Percentiles rank a stretch among this genome's conserved stretches.
These are phyloP conservation scores for Crotalus tigris DNA, from an alignment of 2,113 vertebrate species.

Conservation along the genomic window DNA sequence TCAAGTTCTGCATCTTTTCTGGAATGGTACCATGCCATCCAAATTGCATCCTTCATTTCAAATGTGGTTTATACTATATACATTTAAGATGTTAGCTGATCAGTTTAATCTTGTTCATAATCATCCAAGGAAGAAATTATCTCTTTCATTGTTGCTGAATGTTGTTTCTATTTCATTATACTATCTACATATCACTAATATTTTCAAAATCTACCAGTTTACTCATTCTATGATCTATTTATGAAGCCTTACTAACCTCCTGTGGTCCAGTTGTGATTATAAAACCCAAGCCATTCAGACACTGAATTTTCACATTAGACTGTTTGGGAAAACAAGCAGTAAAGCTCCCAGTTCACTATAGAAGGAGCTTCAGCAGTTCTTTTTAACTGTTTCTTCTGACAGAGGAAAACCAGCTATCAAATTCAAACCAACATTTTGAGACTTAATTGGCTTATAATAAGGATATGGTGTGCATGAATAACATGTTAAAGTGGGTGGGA, in stretches of 20 bases:
- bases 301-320: neutral
- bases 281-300: neutral
- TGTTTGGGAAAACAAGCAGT: neutral
- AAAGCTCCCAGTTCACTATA: neutral
- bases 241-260: neutral
- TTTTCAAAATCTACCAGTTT: neutral
- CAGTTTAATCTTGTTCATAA: neutral
- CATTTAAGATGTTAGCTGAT: neutral
- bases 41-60: neutral
- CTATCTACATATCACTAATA: neutral
- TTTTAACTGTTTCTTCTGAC: neutral
- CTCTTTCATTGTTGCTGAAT: neutral
- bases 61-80: neutral
- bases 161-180: neutral
- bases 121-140: neutral
- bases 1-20: neutral
- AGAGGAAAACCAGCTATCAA: neutral
- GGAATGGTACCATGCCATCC: neutral
- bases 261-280: neutral
- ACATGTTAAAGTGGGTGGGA: neutral
- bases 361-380: neutral
- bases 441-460: neutral
- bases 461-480: neutral
- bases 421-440: neutral
- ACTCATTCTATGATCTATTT: neutral